Conservation (phyloP, 2,113 vertebrate species). For the Cavia porcellus region DNA sequence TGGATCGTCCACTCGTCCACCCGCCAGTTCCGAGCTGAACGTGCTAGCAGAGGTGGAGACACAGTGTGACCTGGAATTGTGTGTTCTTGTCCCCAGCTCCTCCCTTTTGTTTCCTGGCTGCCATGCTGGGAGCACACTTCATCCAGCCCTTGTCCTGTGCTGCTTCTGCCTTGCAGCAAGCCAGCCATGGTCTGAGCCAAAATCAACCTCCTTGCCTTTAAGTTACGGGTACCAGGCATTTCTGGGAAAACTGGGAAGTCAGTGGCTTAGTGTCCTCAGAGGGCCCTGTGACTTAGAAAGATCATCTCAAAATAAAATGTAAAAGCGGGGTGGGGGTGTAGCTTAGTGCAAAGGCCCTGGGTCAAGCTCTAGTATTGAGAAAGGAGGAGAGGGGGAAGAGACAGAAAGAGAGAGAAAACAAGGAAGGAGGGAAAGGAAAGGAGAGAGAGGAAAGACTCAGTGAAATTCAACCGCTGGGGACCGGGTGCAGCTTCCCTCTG, state of each 20-base stretch:
- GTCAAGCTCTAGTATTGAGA: not conserved
- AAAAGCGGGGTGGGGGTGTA: not conserved
- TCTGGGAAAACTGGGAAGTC: not conserved
- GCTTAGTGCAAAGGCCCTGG: not conserved
- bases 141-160: not conserved
- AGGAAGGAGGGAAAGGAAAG: not conserved
- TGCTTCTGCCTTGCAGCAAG: not conserved
- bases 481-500: not conserved
- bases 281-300: not conserved
- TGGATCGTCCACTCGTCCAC: not conserved
- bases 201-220: not conserved
- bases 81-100: not conserved
- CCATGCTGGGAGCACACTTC: not conserved
- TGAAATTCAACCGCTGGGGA: not conserved
- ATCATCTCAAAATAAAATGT: not conserved
- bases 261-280: not conserved
- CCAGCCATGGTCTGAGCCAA: not conserved
- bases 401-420: not conserved
- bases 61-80: not conserved
- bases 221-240: not conserved
- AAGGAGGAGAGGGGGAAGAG: too few species aligned
- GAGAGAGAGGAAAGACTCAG: not conserved
- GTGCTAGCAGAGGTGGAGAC: not conserved
- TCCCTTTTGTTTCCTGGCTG: not conserved
- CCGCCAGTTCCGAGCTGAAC: not conserved